These are phyloP conservation scores for Drosophila meridiana DNA, from an alignment of 2,888 invertebrate genomes.

Conservation along the genomic window DNA sequence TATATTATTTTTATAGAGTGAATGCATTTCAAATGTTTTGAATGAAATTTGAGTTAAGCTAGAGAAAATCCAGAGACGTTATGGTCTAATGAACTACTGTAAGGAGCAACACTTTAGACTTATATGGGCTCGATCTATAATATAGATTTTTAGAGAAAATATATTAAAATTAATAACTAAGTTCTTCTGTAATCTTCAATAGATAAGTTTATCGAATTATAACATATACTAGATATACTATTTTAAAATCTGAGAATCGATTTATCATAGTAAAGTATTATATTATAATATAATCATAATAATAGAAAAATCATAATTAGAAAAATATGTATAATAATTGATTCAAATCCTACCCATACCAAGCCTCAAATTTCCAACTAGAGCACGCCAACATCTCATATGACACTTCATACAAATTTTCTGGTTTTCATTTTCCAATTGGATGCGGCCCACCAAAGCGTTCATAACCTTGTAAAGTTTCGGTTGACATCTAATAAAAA, in stretches of 20 bases:
- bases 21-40: not conserved
- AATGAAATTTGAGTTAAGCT: not conserved
- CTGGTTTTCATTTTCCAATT: conserved; percentile 54
- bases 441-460: conserved; percentile 51
- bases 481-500: conserved; percentile 60
- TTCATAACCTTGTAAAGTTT: conserved; percentile 67
- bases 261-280: not conserved
- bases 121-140: too few relatives aligned
- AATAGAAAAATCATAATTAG: not conserved
- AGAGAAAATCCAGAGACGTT: not conserved
- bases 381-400: not conserved
- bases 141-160: too few relatives aligned
- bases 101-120: too few relatives aligned
- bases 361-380: not conserved
- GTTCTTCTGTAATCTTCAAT: too few relatives aligned
- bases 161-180: too few relatives aligned
- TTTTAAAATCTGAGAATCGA: too few relatives aligned
- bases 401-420: conserved; percentile 9
- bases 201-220: not conserved
- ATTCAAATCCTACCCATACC: not conserved
- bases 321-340: too few relatives aligned
- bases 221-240: not conserved
- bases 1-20: not conserved
- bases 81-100: not conserved
- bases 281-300: not conserved